These are phyloP conservation scores for Ophion ventricosus DNA, from an alignment of 2,888 invertebrate genomes.

Conservation along the genomic window DNA sequence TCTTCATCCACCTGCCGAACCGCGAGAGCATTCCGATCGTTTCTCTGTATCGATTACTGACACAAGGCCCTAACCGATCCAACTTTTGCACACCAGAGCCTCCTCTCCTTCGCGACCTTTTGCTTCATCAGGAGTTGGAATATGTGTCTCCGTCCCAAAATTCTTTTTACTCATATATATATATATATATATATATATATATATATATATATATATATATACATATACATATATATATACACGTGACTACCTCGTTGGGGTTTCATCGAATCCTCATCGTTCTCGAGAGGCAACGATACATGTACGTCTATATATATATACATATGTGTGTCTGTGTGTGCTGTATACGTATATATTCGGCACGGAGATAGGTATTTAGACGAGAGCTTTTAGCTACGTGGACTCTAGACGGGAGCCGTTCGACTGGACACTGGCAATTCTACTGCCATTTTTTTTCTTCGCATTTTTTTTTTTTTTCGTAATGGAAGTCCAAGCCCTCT, in stretches of 20 bases:
- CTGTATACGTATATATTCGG: neutral
- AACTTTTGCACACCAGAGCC: neutral
- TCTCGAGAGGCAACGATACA: conserved; percentile 50
- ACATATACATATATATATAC: conserved; percentile 13
- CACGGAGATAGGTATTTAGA: conserved; percentile 33
- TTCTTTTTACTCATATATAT: conserved; percentile 33
- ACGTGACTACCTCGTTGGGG: conserved; percentile 38
- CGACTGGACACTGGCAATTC: conserved; percentile 55
- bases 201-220: conserved; percentile 23
- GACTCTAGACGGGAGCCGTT: conserved; percentile 50
- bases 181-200: neutral
- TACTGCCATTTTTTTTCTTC: conserved; percentile 37
- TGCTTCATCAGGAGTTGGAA: neutral
- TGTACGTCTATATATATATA: conserved; percentile 6
- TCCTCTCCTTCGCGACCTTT: conserved; percentile 3
- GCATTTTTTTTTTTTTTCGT: conserved; percentile 54
- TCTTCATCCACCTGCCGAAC: conserved; percentile 60
- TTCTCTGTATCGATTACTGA: conserved; percentile 10
- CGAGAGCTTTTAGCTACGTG: conserved; percentile 43
- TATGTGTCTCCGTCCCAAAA: conserved; percentile 53
- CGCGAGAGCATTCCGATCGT: conserved; percentile 46
- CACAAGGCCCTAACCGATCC: conserved; percentile 21
- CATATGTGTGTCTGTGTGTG: neutral
- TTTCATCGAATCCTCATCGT: conserved; percentile 63
- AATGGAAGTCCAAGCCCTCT: conserved; percentile 60